Base-by-base conservation (phyloP, 2,888 invertebrate genomes). In the Lysandra bellargus region DNA sequence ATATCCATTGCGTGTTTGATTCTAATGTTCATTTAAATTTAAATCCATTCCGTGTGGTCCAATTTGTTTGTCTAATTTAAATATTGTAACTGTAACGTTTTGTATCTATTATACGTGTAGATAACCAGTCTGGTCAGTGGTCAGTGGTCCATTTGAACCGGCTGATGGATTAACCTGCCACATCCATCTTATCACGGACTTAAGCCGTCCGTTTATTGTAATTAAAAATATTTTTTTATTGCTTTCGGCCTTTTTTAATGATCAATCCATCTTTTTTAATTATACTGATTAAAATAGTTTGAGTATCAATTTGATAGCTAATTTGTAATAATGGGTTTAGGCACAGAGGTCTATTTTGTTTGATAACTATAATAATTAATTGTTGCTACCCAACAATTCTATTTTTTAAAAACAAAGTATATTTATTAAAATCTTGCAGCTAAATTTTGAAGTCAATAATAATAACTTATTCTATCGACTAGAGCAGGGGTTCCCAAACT, bases 131-230 rank as follows among this genome's bases (percentile, higher is more conserved):
- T 14, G 53, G 75, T 30, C 49, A 76, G 33, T 53, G 57, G 53
- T 23, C 76, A 76, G 33, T 53, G 57, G 53, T 23, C 76, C 49
- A 44, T 76, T 57, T 57, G 33, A 57, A 9, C 53, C 76, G 14
- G 30, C 33, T 57, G 76, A 76, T 76, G 76, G 76, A 76, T 76
- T 57, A 76, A 57, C 76, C 49, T 14, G 74, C 75, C 33, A n/a
- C 57, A 57, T 76, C 57, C 57, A 76, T 76, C 76, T 76, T 76
- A 76, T 76, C 76, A 6, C 17, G 17, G 53, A 49, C 53, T 33
- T 76, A 57, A 57, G 76, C 76, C 1, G 76, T 53, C 14, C 53
- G 76, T 53, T 57, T 76, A 76, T 76, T 76, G 76, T 76, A 76
- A 76, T 76, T 76, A 57, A 76, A 75, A 76, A 76, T 7, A 1